Base-by-base conservation (phyloP, 1,140 invertebrate species). In the Callitettix versicolor region DNA sequence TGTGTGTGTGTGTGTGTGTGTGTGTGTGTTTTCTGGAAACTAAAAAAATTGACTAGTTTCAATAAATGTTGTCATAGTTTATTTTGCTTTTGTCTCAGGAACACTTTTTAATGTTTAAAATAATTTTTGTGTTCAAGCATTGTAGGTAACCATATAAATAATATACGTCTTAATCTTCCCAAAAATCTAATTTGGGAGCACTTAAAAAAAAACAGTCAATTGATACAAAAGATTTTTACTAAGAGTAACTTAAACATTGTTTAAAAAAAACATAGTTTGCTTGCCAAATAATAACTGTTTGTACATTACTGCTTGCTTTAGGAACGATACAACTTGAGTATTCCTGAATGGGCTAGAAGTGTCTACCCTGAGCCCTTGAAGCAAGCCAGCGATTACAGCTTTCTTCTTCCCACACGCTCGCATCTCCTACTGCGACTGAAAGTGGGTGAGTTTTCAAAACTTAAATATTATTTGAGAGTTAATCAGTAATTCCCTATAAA, bases 281-380 rank as follows among this genome's bases (percentile, higher is more conserved):
- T 14, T n/a, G 18, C 3, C 38, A 15, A 14, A n/a, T 18, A 3
- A 41, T 15, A 18, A 18, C 14, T n/a, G 34, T 36, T 9, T n/a
- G 18, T 15, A 17, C 49, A 17, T 43, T 55, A 50, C 1, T 57
- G 21, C 56, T 58, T 55, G 61, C 63, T 55, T 67, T 17, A 79
- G 77, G 65, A 66, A 53, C 62, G 80, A 15, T 79, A 85, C 62
- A 88, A 88, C 62, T 79, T 79, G 55, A 79, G 79, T 12, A 68
- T 91, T 40, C 88, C 87, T 0, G 68, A 76, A 11, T 91, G 87
- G 86, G 84, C 85, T 0, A 66, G 76, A 51, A 62, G 59, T 18
- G 71, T 80, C 2, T 81, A 69, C 64, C 78, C 78, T 20, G 67
- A 78, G 33, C 74, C 76, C 62, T 58, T 82, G 60, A 67, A 69